Percentiles rank a stretch among this genome's conserved stretches.
phyloP scores from a whole-genome alignment of 23 tunicate species.

The Styela clava region DNA sequence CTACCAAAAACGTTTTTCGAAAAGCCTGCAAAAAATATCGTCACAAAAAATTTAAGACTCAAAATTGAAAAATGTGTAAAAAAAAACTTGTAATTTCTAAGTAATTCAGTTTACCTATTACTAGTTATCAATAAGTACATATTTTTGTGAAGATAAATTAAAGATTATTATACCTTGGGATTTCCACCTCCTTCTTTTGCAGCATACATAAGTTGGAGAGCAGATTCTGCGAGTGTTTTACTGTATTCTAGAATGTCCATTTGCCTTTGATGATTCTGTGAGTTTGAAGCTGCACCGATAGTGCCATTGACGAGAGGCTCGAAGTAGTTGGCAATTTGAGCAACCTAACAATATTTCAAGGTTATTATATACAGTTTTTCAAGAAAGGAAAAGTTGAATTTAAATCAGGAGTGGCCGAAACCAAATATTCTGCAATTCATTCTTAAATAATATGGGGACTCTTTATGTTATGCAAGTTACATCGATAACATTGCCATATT shows the following conservation, averaged over 20 bases:
- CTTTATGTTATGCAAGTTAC: no score
- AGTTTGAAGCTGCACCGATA: constrained; percentile 89
- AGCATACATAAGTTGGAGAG: constrained; percentile 85
- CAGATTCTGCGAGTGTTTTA: constrained; percentile 94
- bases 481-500: no score
- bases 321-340: constrained; percentile 87
- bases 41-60: no score
- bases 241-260: constrained; percentile 97
- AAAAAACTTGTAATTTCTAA: not conserved
- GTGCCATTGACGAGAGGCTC: constrained; percentile 85
- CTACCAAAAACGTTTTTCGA: not conserved
- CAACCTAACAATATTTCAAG: constrained; percentile 66
- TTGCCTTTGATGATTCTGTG: constrained; percentile 81
- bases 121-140: no score
- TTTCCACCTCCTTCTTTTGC: constrained; percentile 99
- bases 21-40: not conserved
- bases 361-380: not conserved
- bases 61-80: no score
- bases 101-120: no score
- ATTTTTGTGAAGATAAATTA: no score
- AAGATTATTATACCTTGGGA: constrained; percentile 96
- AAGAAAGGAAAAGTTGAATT: not conserved
- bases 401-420: not conserved
- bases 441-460: no score
- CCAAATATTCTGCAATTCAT: no score